Evolutionary conservation across 2,888 invertebrate species (phyloP).

Genomic region (Arctia plantaginis): DNA sequence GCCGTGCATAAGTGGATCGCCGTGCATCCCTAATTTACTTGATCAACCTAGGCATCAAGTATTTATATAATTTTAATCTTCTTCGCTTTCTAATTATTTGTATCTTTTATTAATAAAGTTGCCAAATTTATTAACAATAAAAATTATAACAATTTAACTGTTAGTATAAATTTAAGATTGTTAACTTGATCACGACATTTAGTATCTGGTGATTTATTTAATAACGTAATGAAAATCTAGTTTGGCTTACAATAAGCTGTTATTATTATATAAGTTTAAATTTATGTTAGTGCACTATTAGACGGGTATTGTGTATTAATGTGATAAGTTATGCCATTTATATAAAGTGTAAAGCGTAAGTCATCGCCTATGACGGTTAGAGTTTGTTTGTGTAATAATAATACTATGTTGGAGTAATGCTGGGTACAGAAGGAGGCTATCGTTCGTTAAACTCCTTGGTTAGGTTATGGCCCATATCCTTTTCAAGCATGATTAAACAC

Average conservation of each 20-base stretch:
- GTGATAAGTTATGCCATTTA: conserved; percentile 59
- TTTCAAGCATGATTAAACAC: background rate
- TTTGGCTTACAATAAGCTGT: conserved; percentile 3
- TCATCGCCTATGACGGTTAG: background rate
- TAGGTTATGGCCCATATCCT: background rate
- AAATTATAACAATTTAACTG: background rate
- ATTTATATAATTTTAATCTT: too few species aligned
- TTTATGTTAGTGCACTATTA: conserved; percentile 53
- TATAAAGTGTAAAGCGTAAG: conserved; percentile 48
- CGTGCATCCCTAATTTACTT: too few species aligned
- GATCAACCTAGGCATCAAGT: too few species aligned
- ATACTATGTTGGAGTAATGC: background rate
- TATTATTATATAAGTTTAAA: conserved; percentile 20
- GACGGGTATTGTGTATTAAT: conserved; percentile 58
- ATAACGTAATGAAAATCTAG: conserved; percentile 8
- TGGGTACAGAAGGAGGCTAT: background rate
- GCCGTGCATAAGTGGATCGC: too few species aligned
- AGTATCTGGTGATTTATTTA: conserved; percentile 8
- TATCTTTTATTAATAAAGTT: too few species aligned
- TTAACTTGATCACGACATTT: background rate
- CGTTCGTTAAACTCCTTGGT: background rate
- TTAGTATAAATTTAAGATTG: background rate
- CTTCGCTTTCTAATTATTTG: too few species aligned
- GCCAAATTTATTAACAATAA: background rate
- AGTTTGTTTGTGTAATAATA: background rate